phyloP scores from a whole-genome alignment of 2,888 invertebrate species.

The Plusia festucae region DNA sequence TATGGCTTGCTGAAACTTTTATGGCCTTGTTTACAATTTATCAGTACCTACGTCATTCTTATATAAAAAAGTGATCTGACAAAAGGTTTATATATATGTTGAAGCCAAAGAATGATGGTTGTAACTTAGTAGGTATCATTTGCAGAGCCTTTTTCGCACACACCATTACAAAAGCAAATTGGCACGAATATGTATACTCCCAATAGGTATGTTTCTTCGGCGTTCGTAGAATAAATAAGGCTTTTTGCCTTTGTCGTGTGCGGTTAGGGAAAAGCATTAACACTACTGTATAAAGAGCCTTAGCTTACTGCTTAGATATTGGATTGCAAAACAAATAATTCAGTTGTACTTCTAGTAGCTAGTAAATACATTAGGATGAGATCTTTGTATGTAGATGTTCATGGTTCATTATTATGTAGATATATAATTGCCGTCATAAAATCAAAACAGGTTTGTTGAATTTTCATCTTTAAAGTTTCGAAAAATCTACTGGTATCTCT shows the following conservation, averaged over 20 bases:
- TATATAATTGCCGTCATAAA: too few relatives aligned
- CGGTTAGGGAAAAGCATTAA: background rate
- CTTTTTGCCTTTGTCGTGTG: constrained; percentile 4
- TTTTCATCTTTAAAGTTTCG: too few relatives aligned
- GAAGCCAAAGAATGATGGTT: background rate
- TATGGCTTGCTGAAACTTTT: constrained; percentile 29
- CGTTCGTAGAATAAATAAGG: constrained; percentile 2
- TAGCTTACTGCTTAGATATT: background rate
- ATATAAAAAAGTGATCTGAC: background rate
- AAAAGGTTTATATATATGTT: background rate
- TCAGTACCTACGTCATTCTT: background rate
- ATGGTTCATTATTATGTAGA: too few relatives aligned
- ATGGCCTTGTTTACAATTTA: constrained; percentile 34
- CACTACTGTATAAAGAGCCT: constrained; percentile 1
- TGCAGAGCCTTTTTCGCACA: constrained; percentile 2
- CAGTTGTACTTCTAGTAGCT: background rate
- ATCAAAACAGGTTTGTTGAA: too few relatives aligned
- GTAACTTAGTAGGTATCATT: background rate
- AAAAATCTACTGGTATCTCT: too few relatives aligned
- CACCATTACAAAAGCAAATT: constrained; percentile 4
- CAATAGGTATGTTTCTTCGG: background rate
- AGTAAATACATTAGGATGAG: too few relatives aligned
- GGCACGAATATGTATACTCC: constrained; percentile 8
- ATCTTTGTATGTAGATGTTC: too few relatives aligned
- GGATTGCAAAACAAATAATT: background rate